Evolutionary conservation across 2,888 invertebrate genomes (phyloP).

Genomic region (Habroteleia sp.): DNA sequence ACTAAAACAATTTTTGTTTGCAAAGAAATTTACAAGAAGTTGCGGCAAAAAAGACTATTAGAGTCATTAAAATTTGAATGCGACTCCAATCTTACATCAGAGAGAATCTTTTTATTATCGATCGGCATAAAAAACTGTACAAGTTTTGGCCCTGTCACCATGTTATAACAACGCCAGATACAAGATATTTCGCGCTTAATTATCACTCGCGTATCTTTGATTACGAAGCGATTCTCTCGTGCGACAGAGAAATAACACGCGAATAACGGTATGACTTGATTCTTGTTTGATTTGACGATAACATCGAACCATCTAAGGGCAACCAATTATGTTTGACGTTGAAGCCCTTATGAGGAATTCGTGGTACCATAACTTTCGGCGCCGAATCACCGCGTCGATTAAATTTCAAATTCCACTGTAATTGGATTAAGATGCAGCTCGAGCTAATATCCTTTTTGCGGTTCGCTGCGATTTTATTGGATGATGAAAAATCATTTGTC

Average conservation of each 20-base stretch:
- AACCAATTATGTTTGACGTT: conserved; percentile 66
- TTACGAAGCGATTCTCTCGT: conserved; percentile 39
- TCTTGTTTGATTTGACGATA: conserved; percentile 70
- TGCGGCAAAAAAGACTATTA: conserved; percentile 1
- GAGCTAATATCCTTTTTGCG: conserved; percentile 42
- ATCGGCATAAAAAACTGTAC: conserved; percentile 4
- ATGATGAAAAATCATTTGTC: conserved; percentile 24
- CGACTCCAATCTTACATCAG: conserved; percentile 13
- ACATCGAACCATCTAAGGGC: conserved; percentile 63
- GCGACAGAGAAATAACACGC: conserved; percentile 37
- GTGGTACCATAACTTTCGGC: conserved; percentile 58
- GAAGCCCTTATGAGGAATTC: conserved; percentile 26
- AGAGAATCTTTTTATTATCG: conserved; percentile 5
- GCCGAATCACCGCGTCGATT: conserved; percentile 69
- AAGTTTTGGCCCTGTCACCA: conserved; percentile 18
- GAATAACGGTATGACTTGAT: conserved; percentile 62
- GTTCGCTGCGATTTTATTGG: conserved; percentile 6
- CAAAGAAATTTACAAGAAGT: not conserved
- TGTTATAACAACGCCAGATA: conserved; percentile 21
- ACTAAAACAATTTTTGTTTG: conserved; percentile 4
- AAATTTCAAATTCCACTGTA: conserved; percentile 74
- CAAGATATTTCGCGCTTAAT: conserved; percentile 11
- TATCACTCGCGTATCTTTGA: conserved; percentile 47
- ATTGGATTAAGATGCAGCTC: conserved; percentile 72
- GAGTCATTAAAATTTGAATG: conserved; percentile 18